phyloP scores from a whole-genome alignment of 2,797 vertebrate species.

The Eptatretus atami region DNA sequence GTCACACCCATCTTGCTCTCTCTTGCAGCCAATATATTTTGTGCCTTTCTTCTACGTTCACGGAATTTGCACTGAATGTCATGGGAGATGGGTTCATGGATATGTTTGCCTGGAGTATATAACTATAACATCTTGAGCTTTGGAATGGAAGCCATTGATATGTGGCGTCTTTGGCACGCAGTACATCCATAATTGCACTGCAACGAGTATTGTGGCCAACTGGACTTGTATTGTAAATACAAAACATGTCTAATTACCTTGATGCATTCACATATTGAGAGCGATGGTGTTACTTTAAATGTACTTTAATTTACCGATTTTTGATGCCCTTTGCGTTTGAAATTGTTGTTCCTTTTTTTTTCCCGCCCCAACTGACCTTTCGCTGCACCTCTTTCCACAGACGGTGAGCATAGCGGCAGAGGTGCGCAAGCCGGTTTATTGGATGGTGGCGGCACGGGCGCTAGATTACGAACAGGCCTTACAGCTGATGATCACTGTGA shows the following conservation, averaged over 20 bases:
- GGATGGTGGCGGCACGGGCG: slow-evolving; percentile 91
- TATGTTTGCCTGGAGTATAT: too few species aligned
- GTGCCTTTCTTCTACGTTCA: too few species aligned
- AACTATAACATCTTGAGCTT: too few species aligned
- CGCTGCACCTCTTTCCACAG: slow-evolving; percentile 14
- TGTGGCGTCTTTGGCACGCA: too few species aligned
- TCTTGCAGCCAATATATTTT: too few species aligned
- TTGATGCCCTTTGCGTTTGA: background rate
- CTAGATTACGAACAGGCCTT: slow-evolving; percentile 95
- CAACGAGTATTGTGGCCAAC: too few species aligned
- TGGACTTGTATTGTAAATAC: too few species aligned
- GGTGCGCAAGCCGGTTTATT: slow-evolving; percentile 84
- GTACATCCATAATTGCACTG: too few species aligned
- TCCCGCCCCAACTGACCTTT: background rate
- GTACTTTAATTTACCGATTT: slow-evolving; percentile 4
- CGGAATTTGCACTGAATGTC: too few species aligned
- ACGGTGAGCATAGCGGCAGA: slow-evolving; percentile 87
- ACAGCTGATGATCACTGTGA: slow-evolving; percentile 66
- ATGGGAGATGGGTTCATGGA: too few species aligned
- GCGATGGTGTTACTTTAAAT: slow-evolving; percentile 8
- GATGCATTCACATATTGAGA: slow-evolving; percentile 3
- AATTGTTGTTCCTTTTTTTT: background rate
- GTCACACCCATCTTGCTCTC: too few species aligned
- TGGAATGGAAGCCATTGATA: too few species aligned
- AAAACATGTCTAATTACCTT: background rate